Evolutionary conservation across 2,888 invertebrate species (phyloP), one percentile per base, ranked within the genome.

Genomic region (Dolomedes plantarius): DNA sequence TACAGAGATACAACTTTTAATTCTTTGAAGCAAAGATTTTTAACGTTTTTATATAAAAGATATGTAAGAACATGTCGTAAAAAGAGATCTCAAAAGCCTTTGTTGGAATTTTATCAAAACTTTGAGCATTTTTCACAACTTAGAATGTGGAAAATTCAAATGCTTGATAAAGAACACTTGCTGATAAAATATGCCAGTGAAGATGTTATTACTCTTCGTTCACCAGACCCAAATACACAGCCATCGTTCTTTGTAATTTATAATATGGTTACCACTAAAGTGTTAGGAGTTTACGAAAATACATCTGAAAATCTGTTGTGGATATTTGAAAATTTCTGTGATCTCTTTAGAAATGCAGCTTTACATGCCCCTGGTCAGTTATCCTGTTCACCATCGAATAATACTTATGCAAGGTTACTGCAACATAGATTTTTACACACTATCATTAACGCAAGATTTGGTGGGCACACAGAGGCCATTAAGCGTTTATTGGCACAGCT

Each of bases 91-190:
- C 94, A 94, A 0, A 93, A 94, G 78, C 95, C 95, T 90, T 91
- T 97, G 39, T 92, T 96, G 88, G 94, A 95, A 90, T 97, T 97
- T 92, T 97, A 95, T 91, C 95, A 96, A 91, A 95, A 96, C 91
- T 97, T 97, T 92, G 96, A 96, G 90, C 95, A 96, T 94, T 91
- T 93, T 82, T 89, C 90, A 13, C 90, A 91, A 73, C 93, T 98
- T 90, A 93, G 96, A 89, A 96, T 98, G 94, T 97, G 97, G 95
- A 98, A 98, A 92, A 97, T 98, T 96, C 98, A 98, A 90, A 92
- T 98, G 41, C 91, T 98, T 36, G 97, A 98, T 91, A 96, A 95
- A 90, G 94, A 96, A 90, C 95, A 97, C 90, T 92, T 98, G 62
- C 93, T 98, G 41, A 94, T 98, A 65, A 97, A 98, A 91, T 98